phyloP scores from a whole-genome alignment of 2,113 vertebrate genomes.

The Numenius arquata region DNA sequence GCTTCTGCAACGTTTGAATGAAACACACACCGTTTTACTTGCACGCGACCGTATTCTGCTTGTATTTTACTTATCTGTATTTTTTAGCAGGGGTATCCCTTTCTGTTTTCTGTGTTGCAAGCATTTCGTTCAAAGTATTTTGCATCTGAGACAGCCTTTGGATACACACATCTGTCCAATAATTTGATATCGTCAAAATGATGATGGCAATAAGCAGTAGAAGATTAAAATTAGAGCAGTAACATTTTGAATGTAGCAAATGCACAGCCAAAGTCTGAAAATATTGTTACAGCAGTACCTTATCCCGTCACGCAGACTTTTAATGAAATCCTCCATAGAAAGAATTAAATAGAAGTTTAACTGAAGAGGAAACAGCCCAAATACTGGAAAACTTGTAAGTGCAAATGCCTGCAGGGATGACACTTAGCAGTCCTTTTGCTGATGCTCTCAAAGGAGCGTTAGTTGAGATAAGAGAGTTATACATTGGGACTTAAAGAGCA shows the following conservation, averaged over 20 bases:
- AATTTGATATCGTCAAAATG: conserved; percentile 9
- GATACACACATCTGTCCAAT: conserved; percentile 43
- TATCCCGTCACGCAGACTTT: background rate
- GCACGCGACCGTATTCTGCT: background rate
- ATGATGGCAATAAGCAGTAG: background rate
- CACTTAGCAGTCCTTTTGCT: too few species aligned
- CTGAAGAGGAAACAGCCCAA: background rate
- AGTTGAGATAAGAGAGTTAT: too few species aligned
- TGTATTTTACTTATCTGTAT: conserved; percentile 68
- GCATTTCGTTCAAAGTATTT: conserved; percentile 65
- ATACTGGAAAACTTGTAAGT: background rate
- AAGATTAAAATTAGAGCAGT: background rate
- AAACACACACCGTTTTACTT: background rate
- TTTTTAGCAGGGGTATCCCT: conserved; percentile 75
- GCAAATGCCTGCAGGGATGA: background rate
- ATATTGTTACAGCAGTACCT: background rate
- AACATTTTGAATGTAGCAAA: background rate
- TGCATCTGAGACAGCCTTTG: conserved; percentile 64
- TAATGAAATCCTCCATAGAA: background rate
- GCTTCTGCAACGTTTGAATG: background rate
- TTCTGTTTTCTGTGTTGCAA: conserved; percentile 72
- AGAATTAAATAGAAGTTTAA: background rate
- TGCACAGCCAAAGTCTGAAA: background rate
- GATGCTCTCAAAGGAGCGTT: too few species aligned
- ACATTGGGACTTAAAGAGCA: too few species aligned